Base-by-base conservation (phyloP, 2,888 invertebrate species). In the Arge pagana region DNA sequence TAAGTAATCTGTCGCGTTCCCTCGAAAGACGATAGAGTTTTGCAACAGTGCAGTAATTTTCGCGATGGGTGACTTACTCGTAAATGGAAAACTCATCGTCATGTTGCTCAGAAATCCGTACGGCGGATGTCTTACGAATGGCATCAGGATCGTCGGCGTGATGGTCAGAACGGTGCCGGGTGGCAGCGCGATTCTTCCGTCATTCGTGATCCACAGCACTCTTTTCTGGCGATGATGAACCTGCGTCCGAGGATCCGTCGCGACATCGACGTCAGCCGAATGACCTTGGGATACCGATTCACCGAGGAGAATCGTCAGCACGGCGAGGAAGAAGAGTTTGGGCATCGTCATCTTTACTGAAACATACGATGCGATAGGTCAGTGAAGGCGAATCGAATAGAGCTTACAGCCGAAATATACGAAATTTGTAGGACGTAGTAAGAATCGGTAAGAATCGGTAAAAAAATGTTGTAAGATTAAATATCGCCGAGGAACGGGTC, bases 101-200 rank as follows among this genome's bases (percentile, higher is more conserved):
- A 92, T 81, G 72, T 92, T 92, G 48, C 91, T 90, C 62, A 90
- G 82, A 75, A 92, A 92, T 45, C 92, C 92, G 67, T 89, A 87
- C 0, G 90, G 91, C 6, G 92, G 92, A 79, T 92, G 88, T 64
- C 92, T 80, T 3, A 92, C 89, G 66, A 92, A 86, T 7, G 92
- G 92, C 80, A 92, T 79, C 4, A 90, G 87, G 36, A 92, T 75
- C 4, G 92, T 90, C 7, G 92, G 92, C 3, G 89, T 85, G 61
- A 92, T 87, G 19, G 88, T 83, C 77, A 93, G 81, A 2, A 87
- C 81, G 0, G 92, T 91, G 35, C 91, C 91, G 0, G 92, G 93
- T 1, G 93, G 93, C 60, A 93, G 71, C 0, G 92, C 92, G 65
- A 93, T 77, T 4, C 92, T 80, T 1, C 92, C 91, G 72, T 92